Base-by-base conservation (phyloP, 2,797 vertebrate species). In the Melanitta fusca region DNA sequence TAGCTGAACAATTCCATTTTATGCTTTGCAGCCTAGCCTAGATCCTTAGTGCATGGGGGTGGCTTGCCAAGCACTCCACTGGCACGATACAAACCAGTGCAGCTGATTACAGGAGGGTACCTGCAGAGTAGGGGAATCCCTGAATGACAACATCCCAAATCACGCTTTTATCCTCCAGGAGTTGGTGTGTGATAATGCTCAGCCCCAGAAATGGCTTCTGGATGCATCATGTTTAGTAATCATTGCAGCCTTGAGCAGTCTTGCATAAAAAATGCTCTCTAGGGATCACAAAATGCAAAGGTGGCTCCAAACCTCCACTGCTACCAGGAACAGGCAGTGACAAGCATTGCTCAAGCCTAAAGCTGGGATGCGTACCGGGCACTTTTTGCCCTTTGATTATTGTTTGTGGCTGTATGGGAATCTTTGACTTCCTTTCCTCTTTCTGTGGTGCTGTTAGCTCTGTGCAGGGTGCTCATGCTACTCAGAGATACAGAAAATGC, bases 381-480 rank as follows among this genome's bases (percentile, higher is more conserved):
- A 11, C 22, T 56, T 82, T 32, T 85, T 21, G 21, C 30, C 57
- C 72, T 58, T 77, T 0, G 4, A 24, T 72, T 79, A 18, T 25
- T 1, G 1, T 78, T 72, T 41, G 27, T 45, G 49, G 16, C 49
- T 7, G 2, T 27, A 12, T 13, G 39, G 80, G 21, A 41, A 24
- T 11, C 19, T 85, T 64, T 5, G 9, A 25, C 12, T 3, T 60
- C 8, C 30, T 66, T 82, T 68, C 41, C 18, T 38, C 19, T 16
- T 64, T 79, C n/a, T 24, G 17, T 34, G 39, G 16, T 53, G 61
- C 20, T 8, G 25, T 85, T 89, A 3, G 6, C 28, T 22, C 22
- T 28, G 16, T 38, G 38, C 60, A 80, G 38, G 41, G 34, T 13
- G 25, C 10, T 1, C 3, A 1, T 0, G 1, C 49, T 64, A 11